Evolutionary conservation across 2,888 invertebrate species (phyloP).

Genomic region (Quadriops clusia): DNA sequence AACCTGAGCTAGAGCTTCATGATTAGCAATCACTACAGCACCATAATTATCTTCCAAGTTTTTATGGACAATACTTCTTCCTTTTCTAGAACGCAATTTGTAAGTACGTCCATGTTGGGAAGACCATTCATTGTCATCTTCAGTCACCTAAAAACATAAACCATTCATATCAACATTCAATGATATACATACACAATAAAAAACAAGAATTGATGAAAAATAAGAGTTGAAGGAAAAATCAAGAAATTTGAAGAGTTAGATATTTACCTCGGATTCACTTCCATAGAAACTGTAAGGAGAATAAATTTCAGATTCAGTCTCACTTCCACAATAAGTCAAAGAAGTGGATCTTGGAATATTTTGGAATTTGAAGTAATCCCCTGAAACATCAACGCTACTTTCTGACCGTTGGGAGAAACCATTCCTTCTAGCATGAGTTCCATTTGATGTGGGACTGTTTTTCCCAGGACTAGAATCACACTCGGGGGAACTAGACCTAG

Average conservation of each 20-base stretch:
- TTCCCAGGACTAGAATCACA: slow-evolving; percentile 49
- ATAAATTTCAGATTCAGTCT: slow-evolving; percentile 73
- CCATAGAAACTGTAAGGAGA: slow-evolving; percentile 69
- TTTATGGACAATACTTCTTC: slow-evolving; percentile 71
- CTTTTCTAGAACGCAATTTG: slow-evolving; percentile 60
- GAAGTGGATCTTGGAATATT: slow-evolving; percentile 52
- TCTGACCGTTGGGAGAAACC: slow-evolving; percentile 38
- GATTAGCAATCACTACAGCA: slow-evolving; percentile 80
- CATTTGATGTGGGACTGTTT: slow-evolving; percentile 29
- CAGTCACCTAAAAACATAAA: slow-evolving; percentile 34
- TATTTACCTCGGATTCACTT: slow-evolving; percentile 40
- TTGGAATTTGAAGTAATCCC: slow-evolving; percentile 47
- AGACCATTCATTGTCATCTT: slow-evolving; percentile 41
- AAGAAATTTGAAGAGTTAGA: slow-evolving; percentile 2
- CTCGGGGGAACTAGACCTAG: slow-evolving; percentile 56
- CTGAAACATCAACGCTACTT: slow-evolving; percentile 39
- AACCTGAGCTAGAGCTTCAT: slow-evolving; percentile 79
- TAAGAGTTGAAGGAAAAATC: neutral
- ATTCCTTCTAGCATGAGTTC: slow-evolving; percentile 29
- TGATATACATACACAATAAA: slow-evolving; percentile 29
- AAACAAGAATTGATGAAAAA: neutral
- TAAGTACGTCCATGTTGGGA: slow-evolving; percentile 34
- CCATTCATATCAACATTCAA: slow-evolving; percentile 42
- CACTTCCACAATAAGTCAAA: slow-evolving; percentile 72
- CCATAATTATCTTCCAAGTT: slow-evolving; percentile 84